Evolutionary conservation across 2,113 vertebrate species (phyloP), one percentile per base, ranked within the genome.

Genomic region (Macaca nemestrina): DNA sequence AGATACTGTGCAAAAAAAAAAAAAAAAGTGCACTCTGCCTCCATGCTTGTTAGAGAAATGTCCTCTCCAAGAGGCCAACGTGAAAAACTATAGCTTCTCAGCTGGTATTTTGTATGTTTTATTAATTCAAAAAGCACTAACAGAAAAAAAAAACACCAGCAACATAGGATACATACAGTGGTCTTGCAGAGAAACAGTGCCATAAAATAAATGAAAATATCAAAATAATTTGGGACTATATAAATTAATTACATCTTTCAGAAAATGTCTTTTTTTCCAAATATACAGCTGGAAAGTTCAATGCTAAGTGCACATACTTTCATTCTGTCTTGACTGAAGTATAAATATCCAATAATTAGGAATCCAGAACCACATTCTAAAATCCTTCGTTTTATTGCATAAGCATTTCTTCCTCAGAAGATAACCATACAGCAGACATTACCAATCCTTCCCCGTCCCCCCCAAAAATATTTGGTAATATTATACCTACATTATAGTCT

Each of bases 381-480:
- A 96, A 88, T 72, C 10, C 61, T 67, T 94, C 27, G n/a, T 90
- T 96, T 94, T 61, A 93, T 20, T 89, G 23, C 40, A 48, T 50
- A 95, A 95, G 73, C 73, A 88, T 76, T 94, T 94, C 88, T 92
- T 94, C 18, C 38, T 75, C 38, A 92, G 84, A 79, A 94, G 78
- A 79, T 52, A 92, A 67, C 40, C 50, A 88, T 70, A 94, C 1
- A 88, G 57, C 11, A 93, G 16, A 72, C 45, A 88, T 78, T 40
- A 87, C 27, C 83, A 97, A 90, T 45, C 6, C 61, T n/a, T 38
- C 2, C 5, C 59, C 5, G 11, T 10, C 59, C 59, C 2, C 70
- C 1, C 9, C 17, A 1, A 14, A 8, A 87, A 95, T 90, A 70
- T 59, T 18, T 14, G 32, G 43, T 75, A 92, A 95, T 57, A 55